A percentile compares a stretch with the other conserved stretches of the same genome.
Evolutionary conservation across 2,113 vertebrate species (phyloP).

Genomic region (Scatophagus argus): DNA sequence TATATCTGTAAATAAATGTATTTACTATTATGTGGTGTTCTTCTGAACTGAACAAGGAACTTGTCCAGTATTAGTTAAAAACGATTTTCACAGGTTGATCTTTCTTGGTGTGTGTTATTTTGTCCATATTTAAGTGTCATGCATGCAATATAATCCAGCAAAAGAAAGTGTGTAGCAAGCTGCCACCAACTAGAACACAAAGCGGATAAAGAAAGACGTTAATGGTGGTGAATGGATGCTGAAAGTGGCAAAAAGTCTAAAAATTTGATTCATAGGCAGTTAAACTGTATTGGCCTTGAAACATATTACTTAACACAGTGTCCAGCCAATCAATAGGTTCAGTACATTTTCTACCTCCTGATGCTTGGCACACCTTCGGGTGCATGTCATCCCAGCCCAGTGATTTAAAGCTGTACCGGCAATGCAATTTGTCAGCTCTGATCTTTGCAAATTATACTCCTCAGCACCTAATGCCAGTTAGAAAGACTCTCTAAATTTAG

Average conservation of each 20-base stretch:
- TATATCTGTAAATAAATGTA: slow-evolving; percentile 77
- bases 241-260: slow-evolving; percentile 3
- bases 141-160: slow-evolving; percentile 47
- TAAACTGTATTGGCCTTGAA: slow-evolving; percentile 13
- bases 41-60: slow-evolving; percentile 71
- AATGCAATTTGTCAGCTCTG: slow-evolving; percentile 5
- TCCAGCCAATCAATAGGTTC: not conserved
- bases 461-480: not conserved
- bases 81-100: slow-evolving; percentile 52
- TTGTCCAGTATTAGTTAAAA: slow-evolving; percentile 63
- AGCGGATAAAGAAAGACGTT: not conserved
- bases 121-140: slow-evolving; percentile 53
- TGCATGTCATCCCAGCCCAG: slow-evolving; percentile 5
- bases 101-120: slow-evolving; percentile 48
- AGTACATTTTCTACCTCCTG: slow-evolving; percentile 57
- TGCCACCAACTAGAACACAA: not conserved
- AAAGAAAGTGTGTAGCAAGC: slow-evolving; percentile 51
- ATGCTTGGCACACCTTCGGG: slow-evolving; percentile 12
- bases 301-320: not conserved
- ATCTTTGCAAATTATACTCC: not conserved
- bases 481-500: slow-evolving; percentile 20
- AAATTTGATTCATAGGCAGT: not conserved
- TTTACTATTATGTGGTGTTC: slow-evolving; percentile 62
- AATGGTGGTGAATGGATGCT: not conserved
- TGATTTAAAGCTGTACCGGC: slow-evolving; percentile 10